phyloP scores from a whole-genome alignment of 92 coral and sea anemone genomes.

The Isaurus tuberculatus region DNA sequence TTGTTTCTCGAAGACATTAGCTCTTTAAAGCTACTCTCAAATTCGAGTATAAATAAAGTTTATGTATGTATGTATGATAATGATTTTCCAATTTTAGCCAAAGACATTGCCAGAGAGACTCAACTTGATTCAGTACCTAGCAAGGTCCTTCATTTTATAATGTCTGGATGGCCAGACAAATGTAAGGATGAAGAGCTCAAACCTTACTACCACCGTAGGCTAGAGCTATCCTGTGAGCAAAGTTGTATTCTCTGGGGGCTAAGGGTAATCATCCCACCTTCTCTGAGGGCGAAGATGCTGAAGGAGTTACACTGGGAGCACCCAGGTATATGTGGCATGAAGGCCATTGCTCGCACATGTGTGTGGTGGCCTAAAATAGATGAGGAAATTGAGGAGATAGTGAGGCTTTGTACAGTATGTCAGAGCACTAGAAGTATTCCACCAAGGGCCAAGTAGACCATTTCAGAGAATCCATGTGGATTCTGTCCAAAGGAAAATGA shows the following conservation, averaged over 20 bases:
- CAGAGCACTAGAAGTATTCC: constrained; percentile 48
- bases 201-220: constrained; percentile 10
- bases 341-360: constrained; percentile 61
- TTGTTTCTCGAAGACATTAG: too few relatives aligned
- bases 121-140: not conserved
- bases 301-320: constrained; percentile 26
- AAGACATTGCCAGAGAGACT: not conserved
- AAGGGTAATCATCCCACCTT: too few relatives aligned
- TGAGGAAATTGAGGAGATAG: constrained; percentile 51
- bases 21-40: too few relatives aligned
- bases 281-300: constrained; percentile 5
- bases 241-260: constrained; percentile 47
- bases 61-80: too few relatives aligned
- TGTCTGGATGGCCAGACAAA: constrained; percentile 16
- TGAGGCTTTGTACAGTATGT: constrained; percentile 55
- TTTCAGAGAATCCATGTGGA: constrained; percentile 65
- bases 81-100: constrained; percentile 2
- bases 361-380: constrained; percentile 68
- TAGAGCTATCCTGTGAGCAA: constrained; percentile 33
- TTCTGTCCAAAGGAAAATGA: constrained; percentile 39
- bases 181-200: constrained; percentile 3
- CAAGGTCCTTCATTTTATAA: not conserved
- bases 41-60: too few relatives aligned
- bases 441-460: constrained; percentile 65
- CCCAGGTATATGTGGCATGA: constrained; percentile 62